Evolutionary conservation across 2,888 invertebrate genomes (phyloP).

Genomic region (Drosophila histrio): DNA sequence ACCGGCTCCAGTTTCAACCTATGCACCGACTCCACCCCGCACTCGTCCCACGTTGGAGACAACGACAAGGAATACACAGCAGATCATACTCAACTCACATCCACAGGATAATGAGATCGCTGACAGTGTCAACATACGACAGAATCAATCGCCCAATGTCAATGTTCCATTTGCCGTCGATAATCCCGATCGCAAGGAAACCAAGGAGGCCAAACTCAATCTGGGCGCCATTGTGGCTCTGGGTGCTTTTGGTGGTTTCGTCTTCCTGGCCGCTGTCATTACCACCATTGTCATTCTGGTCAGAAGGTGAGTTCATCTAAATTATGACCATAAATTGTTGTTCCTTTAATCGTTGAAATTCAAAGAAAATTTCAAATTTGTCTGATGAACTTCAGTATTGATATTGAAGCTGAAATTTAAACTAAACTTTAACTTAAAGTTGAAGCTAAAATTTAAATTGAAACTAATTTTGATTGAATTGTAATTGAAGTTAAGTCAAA

Average conservation of each 20-base stretch:
- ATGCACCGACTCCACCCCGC: conserved; percentile 60
- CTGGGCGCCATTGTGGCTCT: conserved; percentile 94
- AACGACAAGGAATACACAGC: conserved; percentile 83
- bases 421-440: not conserved
- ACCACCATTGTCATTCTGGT: conserved; percentile 95
- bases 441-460: not conserved
- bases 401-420: not conserved
- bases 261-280: conserved; percentile 94
- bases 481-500: not conserved
- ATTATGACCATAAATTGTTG: not conserved
- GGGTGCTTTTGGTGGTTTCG: conserved; percentile 95
- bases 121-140: conserved; percentile 85
- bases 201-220: conserved; percentile 88
- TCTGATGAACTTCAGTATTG: not conserved
- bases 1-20: conserved; percentile 43
- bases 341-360: not conserved
- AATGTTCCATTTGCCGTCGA: conserved; percentile 88
- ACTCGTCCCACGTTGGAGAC: conserved; percentile 73
- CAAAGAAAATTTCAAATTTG: not conserved
- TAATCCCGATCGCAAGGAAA: conserved; percentile 85
- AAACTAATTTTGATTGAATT: not conserved
- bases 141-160: conserved; percentile 88
- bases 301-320: conserved; percentile 88
- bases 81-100: conserved; percentile 87
- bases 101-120: conserved; percentile 92